Evolutionary conservation across 2,888 invertebrate genomes (phyloP).

Genomic region (Seladonia tumulorum): DNA sequence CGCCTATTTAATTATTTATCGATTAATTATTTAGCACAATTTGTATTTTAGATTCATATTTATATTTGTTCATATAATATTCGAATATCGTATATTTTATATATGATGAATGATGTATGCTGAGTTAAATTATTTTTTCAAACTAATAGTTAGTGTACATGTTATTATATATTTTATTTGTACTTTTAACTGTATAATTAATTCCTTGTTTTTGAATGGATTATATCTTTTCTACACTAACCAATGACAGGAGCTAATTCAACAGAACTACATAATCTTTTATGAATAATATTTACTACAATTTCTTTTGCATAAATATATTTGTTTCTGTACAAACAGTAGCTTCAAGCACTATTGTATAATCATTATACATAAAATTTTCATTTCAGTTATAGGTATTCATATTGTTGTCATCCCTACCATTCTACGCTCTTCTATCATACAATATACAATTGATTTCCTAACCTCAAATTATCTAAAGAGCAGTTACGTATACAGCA

Average conservation of each 20-base stretch:
- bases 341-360: background rate
- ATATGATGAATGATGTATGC: background rate
- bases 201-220: background rate
- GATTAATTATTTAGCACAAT: background rate
- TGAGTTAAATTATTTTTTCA: background rate
- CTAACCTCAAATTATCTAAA: constrained; percentile 42
- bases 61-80: background rate
- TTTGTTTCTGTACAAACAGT: constrained; percentile 6
- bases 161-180: background rate
- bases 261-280: background rate
- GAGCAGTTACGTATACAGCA: background rate
- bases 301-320: background rate
- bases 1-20: background rate
- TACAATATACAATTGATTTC: constrained; percentile 25
- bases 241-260: constrained; percentile 12
- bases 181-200: background rate
- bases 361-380: background rate
- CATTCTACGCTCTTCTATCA: background rate
- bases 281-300: background rate
- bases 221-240: background rate
- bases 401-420: constrained; percentile 14
- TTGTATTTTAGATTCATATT: background rate
- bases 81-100: background rate
- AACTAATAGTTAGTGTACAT: background rate
- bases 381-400: background rate